phyloP scores from a whole-genome alignment of 2,888 invertebrate species.

The Beris morrisii region DNA sequence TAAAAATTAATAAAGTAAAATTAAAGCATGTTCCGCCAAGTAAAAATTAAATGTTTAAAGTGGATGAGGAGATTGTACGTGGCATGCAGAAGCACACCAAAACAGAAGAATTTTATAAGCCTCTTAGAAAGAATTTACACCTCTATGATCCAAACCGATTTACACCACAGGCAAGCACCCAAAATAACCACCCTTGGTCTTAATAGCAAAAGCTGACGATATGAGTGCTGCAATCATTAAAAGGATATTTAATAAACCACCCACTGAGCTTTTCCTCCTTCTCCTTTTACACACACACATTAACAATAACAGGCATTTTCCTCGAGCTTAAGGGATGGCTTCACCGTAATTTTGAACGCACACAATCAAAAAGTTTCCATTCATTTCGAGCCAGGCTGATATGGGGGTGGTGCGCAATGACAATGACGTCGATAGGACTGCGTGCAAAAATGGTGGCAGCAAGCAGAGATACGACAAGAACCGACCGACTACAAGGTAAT shows the following conservation, averaged over 20 bases:
- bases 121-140: too few species aligned
- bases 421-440: background rate
- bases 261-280: conserved; percentile 15
- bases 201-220: conserved; percentile 20
- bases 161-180: background rate
- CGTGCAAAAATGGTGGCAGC: conserved; percentile 27
- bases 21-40: too few species aligned
- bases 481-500: conserved; percentile 28
- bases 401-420: conserved; percentile 16
- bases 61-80: too few species aligned
- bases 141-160: too few species aligned
- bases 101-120: too few species aligned
- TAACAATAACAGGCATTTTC: background rate
- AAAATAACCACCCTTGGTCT: background rate
- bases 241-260: background rate
- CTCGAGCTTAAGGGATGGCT: background rate
- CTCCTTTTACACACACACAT: background rate
- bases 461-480: conserved; percentile 8
- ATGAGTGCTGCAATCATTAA: conserved; percentile 21
- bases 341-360: too few species aligned
- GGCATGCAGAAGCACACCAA: too few species aligned
- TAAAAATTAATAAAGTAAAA: too few species aligned
- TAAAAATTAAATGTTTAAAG: too few species aligned
- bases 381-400: too few species aligned
- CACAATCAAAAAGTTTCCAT: too few species aligned